These are phyloP conservation scores for Solea solea DNA, from an alignment of 2,113 vertebrate genomes.

Conservation along the genomic window DNA sequence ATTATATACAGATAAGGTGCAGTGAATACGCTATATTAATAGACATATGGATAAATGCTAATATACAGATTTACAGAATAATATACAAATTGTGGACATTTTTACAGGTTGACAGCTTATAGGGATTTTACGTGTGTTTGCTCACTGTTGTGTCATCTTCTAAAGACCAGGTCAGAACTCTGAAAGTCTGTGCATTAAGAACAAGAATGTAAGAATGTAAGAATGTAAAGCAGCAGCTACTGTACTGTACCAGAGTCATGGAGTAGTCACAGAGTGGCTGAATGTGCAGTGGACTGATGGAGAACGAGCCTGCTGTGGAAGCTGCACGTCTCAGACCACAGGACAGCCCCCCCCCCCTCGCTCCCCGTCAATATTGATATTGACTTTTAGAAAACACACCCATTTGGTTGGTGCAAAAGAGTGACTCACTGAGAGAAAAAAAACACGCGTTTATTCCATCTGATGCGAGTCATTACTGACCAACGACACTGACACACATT, in stretches of 20 bases:
- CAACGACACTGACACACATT: neutral
- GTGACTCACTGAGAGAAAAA: slow-evolving; percentile 15
- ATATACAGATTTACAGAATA: too few species aligned
- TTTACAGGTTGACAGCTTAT: too few species aligned
- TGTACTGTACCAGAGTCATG: slow-evolving; percentile 29
- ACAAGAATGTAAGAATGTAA: neutral
- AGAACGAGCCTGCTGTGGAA: slow-evolving; percentile 44
- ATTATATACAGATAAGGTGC: too few species aligned
- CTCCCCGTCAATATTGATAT: slow-evolving; percentile 76
- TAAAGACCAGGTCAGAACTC: neutral
- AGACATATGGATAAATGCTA: too few species aligned
- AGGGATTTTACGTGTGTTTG: too few species aligned
- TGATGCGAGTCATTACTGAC: neutral
- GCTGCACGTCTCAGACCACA: slow-evolving; percentile 43
- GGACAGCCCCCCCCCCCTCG: slow-evolving; percentile 47
- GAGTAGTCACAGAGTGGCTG: slow-evolving; percentile 21
- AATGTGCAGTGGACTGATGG: slow-evolving; percentile 51
- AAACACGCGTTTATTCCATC: neutral
- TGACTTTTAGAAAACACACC: slow-evolving; percentile 59
- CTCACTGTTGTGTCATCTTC: slow-evolving; percentile 11
- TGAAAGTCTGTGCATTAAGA: slow-evolving; percentile 17
- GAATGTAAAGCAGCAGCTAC: slow-evolving; percentile 9
- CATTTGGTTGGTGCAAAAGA: slow-evolving; percentile 43
- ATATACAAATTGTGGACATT: too few species aligned
- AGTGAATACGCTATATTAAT: too few species aligned